A percentile compares a stretch with the other conserved stretches of the same genome.
These are phyloP conservation scores for Chymomyza costata DNA, from an alignment of 1,140 invertebrate species.

Conservation along the genomic window DNA sequence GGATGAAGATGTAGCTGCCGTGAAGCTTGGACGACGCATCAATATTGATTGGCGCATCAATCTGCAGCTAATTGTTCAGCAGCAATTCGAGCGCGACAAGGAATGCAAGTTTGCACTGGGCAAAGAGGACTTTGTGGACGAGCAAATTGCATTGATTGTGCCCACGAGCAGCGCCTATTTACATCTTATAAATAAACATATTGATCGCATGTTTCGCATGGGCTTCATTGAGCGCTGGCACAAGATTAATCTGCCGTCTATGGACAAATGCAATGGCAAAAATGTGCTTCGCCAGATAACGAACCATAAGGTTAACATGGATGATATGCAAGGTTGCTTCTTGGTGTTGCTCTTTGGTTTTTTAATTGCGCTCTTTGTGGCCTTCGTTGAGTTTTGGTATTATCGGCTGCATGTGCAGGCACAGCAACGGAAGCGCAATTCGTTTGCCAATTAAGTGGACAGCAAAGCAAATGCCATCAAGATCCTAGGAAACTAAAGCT, in stretches of 20 bases:
- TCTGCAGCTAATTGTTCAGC: conserved; percentile 77
- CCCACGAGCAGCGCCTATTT: conserved; percentile 85
- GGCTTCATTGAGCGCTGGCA: conserved; percentile 92
- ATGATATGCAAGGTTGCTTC: conserved; percentile 90
- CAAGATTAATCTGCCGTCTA: conserved; percentile 83
- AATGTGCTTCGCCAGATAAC: conserved; percentile 80
- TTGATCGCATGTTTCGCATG: conserved; percentile 86
- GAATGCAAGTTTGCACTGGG: conserved; percentile 65
- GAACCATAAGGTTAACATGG: conserved; percentile 89
- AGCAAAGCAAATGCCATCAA: too few relatives aligned
- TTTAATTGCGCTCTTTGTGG: conserved; percentile 30
- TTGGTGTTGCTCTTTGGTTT: conserved; percentile 62
- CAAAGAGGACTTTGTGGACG: conserved; percentile 85
- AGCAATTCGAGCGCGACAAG: conserved; percentile 66
- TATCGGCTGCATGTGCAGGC: conserved; percentile 29
- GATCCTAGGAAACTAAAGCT: too few relatives aligned
- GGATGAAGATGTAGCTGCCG: conserved; percentile 77
- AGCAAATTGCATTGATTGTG: conserved; percentile 86
- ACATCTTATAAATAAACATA: conserved; percentile 80
- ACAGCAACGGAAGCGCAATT: conserved; percentile 21
- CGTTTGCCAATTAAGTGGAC: conserved; percentile 43
- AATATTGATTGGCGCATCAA: conserved; percentile 89
- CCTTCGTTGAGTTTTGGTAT: conserved; percentile 52
- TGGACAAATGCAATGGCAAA: conserved; percentile 83
- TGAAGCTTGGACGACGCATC: conserved; percentile 82